Percentiles rank a stretch among this genome's conserved stretches.
These are phyloP conservation scores for Pentalonia nigronervosa DNA, from an alignment of 1,140 invertebrate genomes.

Conservation along the genomic window DNA sequence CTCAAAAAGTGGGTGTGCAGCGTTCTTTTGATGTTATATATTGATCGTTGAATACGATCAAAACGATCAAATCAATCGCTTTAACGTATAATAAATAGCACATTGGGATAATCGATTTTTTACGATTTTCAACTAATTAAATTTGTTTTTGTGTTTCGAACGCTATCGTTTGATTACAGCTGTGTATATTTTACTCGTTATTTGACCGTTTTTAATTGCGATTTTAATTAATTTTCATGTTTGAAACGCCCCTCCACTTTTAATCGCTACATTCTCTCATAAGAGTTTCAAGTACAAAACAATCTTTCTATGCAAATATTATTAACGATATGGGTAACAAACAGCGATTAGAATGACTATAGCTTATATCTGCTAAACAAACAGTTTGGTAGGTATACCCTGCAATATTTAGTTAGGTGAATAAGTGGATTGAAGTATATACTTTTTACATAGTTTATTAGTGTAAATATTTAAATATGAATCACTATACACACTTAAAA, in stretches of 20 bases:
- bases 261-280: not conserved
- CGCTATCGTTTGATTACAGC: not conserved
- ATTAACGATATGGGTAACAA: not conserved
- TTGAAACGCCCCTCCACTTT: not conserved
- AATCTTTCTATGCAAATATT: not conserved
- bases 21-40: not conserved
- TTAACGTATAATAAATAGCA: not conserved
- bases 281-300: not conserved
- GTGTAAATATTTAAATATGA: constrained; percentile 18
- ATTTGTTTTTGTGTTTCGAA: not conserved
- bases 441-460: constrained; percentile 2
- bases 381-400: not conserved
- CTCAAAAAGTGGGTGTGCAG: not conserved
- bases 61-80: too few relatives aligned
- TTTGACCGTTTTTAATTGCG: constrained; percentile 9
- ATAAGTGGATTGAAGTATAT: not conserved
- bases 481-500: constrained; percentile 1
- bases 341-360: not conserved
- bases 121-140: not conserved
- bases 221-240: not conserved
- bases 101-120: not conserved
- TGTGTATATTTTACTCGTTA: not conserved
- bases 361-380: not conserved
- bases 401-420: not conserved
- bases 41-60: not conserved